Conservation (phyloP, 2,888 invertebrate genomes). For the Ectemnius continuus region DNA sequence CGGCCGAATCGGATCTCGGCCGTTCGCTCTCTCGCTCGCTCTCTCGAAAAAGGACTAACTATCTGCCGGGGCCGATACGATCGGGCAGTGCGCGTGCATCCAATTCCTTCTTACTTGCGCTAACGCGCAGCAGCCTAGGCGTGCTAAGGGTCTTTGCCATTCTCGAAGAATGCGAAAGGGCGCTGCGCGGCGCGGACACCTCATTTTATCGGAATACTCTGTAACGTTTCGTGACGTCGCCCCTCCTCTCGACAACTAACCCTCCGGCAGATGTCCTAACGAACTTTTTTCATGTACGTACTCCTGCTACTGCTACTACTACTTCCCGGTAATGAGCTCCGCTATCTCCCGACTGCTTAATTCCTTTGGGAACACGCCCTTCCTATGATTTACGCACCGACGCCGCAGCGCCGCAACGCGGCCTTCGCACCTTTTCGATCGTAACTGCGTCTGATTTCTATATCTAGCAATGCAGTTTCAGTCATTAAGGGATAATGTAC, state of each 20-base stretch:
- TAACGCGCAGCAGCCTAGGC: constrained; percentile 5
- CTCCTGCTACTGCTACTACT: not conserved
- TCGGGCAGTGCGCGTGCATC: constrained; percentile 52
- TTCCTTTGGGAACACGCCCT: too few relatives aligned
- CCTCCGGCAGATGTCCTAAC: constrained; percentile 56
- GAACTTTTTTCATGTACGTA: constrained; percentile 48
- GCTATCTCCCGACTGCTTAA: too few relatives aligned
- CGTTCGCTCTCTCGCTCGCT: constrained; percentile 11
- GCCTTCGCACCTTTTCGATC: too few relatives aligned
- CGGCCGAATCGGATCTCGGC: constrained; percentile 60
- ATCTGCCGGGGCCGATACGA: constrained; percentile 43
- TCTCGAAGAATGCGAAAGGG: constrained; percentile 38
- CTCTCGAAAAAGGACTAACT: constrained; percentile 50
- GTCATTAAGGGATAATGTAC: too few relatives aligned
- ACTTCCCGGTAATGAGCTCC: not conserved
- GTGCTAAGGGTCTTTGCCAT: not conserved
- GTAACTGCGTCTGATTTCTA: too few relatives aligned
- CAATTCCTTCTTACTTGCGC: constrained; percentile 28
- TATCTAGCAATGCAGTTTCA: too few relatives aligned
- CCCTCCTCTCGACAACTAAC: constrained; percentile 13
- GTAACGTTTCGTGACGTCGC: constrained; percentile 37
- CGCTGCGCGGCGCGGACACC: constrained; percentile 21
- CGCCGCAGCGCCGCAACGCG: too few relatives aligned
- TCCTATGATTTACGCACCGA: too few relatives aligned
- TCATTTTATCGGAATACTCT: constrained; percentile 54